Base-by-base conservation (phyloP, 2,113 vertebrate species). In the Limnothrissa miodon region DNA sequence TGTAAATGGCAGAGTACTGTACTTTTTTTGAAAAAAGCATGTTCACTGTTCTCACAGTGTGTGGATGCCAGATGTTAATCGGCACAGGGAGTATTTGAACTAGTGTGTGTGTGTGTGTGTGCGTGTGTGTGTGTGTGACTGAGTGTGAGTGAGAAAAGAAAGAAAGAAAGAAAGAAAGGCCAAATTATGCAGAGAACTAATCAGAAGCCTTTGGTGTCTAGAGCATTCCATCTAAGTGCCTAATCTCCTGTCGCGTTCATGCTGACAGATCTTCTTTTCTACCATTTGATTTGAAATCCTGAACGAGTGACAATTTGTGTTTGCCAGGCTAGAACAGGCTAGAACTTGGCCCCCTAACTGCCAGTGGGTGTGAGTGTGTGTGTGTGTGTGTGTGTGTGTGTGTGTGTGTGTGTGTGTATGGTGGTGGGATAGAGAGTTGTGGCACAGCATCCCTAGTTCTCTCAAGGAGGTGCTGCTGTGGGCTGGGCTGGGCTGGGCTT, bases 331-430 rank as follows among this genome's bases (percentile, higher is more conserved):
- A n/a, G 56, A 1, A 8, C 23, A 8, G 1, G n/a, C 1, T 29
- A 21, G 59, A 25, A 25, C 23, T 29, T 66, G 9, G n/a, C n/a
- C n/a, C n/a, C 59, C 29, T 66, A 48, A 48, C 46, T 48, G 11
- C 46, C 46, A 48, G 46, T 15, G 15, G 46, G 46, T 25, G 1
- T 15, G 33, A 42, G 78, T 78, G 78, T 78, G 78, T 78, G 36
- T 78, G 78, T 78, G 78, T 39, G 78, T 39, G 78, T 39, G 78
- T 39, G 78, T 44, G 78, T 11, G 78, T 79, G 39, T 79, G 78
- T 79, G 78, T 79, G 78, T 79, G 36, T 44, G 39, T 79, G 78
- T 79, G 78, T 79, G 33, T 79, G 78, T 79, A 36, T 39, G 6
- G 5, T n/a, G 36, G 4, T 45, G 78, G 44, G 11, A 13, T 4